A percentile compares a stretch with the other conserved stretches of the same genome.
Conservation (phyloP, 1,140 invertebrate species). For the Stratiolaelaps scimitus region DNA sequence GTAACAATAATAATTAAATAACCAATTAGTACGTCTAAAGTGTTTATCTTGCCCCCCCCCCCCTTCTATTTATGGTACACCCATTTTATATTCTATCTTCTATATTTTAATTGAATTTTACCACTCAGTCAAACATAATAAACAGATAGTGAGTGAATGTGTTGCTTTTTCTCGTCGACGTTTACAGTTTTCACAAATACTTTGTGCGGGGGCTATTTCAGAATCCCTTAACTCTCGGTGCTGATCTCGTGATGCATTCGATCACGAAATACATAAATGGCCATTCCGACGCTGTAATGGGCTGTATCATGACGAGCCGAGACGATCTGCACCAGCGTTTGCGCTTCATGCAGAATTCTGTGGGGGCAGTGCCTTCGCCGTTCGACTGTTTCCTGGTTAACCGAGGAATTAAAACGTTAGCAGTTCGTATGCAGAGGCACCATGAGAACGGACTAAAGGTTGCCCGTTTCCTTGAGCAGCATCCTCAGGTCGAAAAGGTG, state of each 20-base stretch:
- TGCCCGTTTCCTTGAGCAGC: conserved; percentile 62
- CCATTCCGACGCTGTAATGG: conserved; percentile 95
- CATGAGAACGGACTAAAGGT: conserved; percentile 61
- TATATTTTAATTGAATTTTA: conserved; percentile 29
- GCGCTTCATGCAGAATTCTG: conserved; percentile 76
- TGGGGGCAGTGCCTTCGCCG: conserved; percentile 83
- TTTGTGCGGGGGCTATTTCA: conserved; percentile 39
- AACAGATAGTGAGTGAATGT: too few relatives aligned
- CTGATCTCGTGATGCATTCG: conserved; percentile 82
- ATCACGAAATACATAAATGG: conserved; percentile 98
- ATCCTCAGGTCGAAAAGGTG: conserved; percentile 64
- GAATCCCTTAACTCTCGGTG: conserved; percentile 75
- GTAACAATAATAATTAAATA: too few relatives aligned
- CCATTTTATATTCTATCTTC: too few relatives aligned
- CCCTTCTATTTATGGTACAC: too few relatives aligned
- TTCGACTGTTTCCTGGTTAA: conserved; percentile 91
- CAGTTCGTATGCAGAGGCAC: conserved; percentile 73
- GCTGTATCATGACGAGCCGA: conserved; percentile 61
- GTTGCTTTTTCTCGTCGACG: too few relatives aligned
- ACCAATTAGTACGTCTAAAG: too few relatives aligned
- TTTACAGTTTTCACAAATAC: too few relatives aligned
- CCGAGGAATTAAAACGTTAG: conserved; percentile 76
- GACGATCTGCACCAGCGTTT: conserved; percentile 58
- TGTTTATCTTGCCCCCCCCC: too few relatives aligned
- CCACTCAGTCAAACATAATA: too few relatives aligned